Base-by-base conservation (phyloP, 2,888 invertebrate genomes). In the Andricus curvator region DNA sequence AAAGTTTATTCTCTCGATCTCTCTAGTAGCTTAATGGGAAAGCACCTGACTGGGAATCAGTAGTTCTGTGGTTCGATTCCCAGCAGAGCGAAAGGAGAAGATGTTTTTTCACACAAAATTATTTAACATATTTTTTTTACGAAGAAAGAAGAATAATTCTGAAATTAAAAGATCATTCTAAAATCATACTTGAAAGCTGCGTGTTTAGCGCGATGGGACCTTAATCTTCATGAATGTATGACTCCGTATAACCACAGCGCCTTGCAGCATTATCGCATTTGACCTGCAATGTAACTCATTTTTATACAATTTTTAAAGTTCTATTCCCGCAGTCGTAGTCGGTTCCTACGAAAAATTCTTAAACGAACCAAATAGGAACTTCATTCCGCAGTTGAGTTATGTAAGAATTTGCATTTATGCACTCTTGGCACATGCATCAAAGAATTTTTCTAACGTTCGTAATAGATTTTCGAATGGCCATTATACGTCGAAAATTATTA, bases 401-500 rank as follows among this genome's bases (percentile, higher is more conserved):
- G 33, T n/a, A 56, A 51, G 11, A 56, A 74, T 74, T 74, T 60
- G 56, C 56, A 60, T 74, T 74, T 74, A 33, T 74, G 37, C 56
- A 56, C n/a, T 56, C 56, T 74, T 74, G 74, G 74, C 74, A 74
- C 74, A 74, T 33, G 22, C n/a, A 56, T 74, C 74, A 56, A 37
- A 37, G 37, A 56, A 74, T 37, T 56, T 56, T 15, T 37, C 51
- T 37, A 22, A 74, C 33, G n/a, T 74, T 60, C 33, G n/a, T 56
- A 74, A 74, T 60, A 74, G 56, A 37, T 60, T 74, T 33, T 15
- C 56, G 51, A 74, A 74, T 56, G 56, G 33, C 70, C 25, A 51
- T 70, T 51, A 29, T 70, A 20, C 29, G 17, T n/a, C 25, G 29
- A 25, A 48, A 70, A 48, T 17, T 25, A 51, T 29, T 44, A 70